Evolutionary conservation across 2,113 vertebrate genomes (phyloP).

Genomic region (Jaculus jaculus): DNA sequence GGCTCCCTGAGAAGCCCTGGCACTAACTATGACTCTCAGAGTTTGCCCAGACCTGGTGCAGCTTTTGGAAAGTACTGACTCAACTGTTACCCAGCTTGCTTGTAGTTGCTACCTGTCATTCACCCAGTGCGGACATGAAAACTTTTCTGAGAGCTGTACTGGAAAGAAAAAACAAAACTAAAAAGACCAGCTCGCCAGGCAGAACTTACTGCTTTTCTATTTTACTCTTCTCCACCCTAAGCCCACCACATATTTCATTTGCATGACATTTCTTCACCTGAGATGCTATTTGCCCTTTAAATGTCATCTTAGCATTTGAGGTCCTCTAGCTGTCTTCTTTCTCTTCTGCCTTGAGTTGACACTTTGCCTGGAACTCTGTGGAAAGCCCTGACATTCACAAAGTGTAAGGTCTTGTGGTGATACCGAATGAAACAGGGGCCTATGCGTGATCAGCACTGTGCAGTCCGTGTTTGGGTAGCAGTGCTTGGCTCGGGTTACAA

Average conservation of each 20-base stretch:
- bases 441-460: conserved; percentile 3
- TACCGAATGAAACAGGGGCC: conserved; percentile 18
- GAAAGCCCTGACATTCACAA: conserved; percentile 53
- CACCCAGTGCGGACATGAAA: neutral
- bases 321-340: conserved; percentile 54
- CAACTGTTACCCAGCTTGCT: neutral
- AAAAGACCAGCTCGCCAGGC: neutral
- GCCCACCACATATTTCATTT: conserved; percentile 52
- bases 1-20: neutral
- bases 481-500: conserved; percentile 55
- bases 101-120: neutral
- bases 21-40: neutral
- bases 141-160: neutral
- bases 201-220: neutral
- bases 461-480: neutral
- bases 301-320: conserved; percentile 60
- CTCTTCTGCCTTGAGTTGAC: conserved; percentile 50
- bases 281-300: conserved; percentile 70
- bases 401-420: conserved; percentile 26
- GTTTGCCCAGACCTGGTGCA: neutral
- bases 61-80: neutral
- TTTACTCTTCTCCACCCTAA: conserved; percentile 5
- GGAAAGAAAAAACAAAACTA: neutral
- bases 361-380: conserved; percentile 45
- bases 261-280: conserved; percentile 56